Conservation (phyloP, 2,113 vertebrate species). For the Bungarus multicinctus region DNA sequence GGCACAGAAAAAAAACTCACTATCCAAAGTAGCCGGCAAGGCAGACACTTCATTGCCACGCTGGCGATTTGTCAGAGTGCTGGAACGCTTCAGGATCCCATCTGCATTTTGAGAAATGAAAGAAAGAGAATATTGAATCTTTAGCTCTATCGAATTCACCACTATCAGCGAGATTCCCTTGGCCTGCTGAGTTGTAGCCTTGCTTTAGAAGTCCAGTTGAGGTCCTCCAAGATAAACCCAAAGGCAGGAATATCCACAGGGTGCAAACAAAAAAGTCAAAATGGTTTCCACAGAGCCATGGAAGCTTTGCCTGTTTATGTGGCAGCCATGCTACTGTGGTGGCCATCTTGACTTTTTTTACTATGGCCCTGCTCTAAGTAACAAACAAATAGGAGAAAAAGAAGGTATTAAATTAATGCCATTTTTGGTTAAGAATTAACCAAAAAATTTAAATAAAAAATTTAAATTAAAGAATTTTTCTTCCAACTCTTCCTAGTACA, state of each 20-base stretch:
- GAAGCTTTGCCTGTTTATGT: background rate
- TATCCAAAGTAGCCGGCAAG: conserved; percentile 86
- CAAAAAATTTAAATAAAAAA: too few species aligned
- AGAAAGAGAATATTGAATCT: background rate
- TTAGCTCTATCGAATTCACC: background rate
- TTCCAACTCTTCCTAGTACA: too few species aligned
- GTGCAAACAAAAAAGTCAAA: background rate
- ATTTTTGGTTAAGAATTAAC: background rate
- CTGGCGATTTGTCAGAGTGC: conserved; percentile 91
- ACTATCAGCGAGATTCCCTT: background rate
- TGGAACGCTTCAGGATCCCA: conserved; percentile 79
- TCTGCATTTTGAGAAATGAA: conserved; percentile 2
- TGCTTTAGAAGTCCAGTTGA: background rate
- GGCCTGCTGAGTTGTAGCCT: background rate
- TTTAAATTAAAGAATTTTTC: too few species aligned
- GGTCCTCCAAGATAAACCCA: background rate
- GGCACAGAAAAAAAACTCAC: conserved; percentile 66
- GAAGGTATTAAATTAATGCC: background rate
- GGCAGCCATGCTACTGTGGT: background rate
- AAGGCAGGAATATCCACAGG: background rate
- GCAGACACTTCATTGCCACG: conserved; percentile 90
- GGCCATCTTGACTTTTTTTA: background rate
- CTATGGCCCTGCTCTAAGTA: background rate
- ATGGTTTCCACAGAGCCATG: background rate
- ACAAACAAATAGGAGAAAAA: background rate